phyloP scores from a whole-genome alignment of 2,113 vertebrate genomes.

The Barbus barbus region DNA sequence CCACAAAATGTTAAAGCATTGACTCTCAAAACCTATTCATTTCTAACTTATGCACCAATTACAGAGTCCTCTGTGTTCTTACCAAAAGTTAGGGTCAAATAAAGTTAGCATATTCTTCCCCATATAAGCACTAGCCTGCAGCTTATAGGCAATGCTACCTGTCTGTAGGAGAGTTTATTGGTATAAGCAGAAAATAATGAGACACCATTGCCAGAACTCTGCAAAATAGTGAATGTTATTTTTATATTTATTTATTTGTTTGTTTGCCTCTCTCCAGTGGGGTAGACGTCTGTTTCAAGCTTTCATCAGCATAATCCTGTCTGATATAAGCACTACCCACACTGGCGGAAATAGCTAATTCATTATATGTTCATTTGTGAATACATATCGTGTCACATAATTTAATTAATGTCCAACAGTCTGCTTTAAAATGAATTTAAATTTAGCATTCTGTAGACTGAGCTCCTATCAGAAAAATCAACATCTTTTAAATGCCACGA shows the following conservation, averaged over 20 bases:
- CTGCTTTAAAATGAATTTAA: conserved; percentile 30
- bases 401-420: conserved; percentile 48
- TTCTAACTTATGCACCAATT: conserved; percentile 1
- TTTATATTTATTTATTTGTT: background rate
- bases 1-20: background rate
- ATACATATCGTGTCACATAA: conserved; percentile 43
- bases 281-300: conserved; percentile 38
- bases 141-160: conserved; percentile 9
- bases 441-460: conserved; percentile 63
- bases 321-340: conserved; percentile 52
- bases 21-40: background rate
- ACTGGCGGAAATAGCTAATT: conserved; percentile 46
- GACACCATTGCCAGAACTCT: background rate
- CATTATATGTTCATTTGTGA: conserved; percentile 41
- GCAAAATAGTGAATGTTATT: conserved; percentile 18
- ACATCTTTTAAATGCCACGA: conserved; percentile 61
- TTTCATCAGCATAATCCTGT: conserved; percentile 46
- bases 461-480: conserved; percentile 46
- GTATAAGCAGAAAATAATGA: conserved; percentile 50
- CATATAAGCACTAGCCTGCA: conserved; percentile 23
- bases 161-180: background rate
- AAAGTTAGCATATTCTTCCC: conserved; percentile 36
- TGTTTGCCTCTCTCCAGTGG: background rate
- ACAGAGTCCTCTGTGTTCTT: background rate
- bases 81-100: conserved; percentile 24